These are phyloP conservation scores for Reticulitermes speratus DNA, from an alignment of 1,140 invertebrate genomes.

Conservation along the genomic window DNA sequence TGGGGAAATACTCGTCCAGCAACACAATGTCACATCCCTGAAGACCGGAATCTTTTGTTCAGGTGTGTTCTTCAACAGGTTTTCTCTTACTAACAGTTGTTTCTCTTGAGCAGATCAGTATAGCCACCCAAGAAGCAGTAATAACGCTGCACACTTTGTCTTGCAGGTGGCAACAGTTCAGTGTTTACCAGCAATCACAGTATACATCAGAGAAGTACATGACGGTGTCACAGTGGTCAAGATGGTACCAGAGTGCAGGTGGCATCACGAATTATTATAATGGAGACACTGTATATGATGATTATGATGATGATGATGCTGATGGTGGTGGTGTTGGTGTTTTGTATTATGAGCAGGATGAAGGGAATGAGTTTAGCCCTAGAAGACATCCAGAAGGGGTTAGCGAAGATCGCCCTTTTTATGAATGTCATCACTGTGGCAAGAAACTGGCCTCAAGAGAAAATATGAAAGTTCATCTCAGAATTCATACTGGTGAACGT, in stretches of 20 bases:
- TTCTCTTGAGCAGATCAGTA: neutral
- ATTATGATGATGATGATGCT: too few species aligned
- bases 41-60: neutral
- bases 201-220: neutral
- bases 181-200: neutral
- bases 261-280: neutral
- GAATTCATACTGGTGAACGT: constrained; percentile 51
- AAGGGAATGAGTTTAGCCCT: neutral
- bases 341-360: neutral
- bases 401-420: constrained; percentile 34
- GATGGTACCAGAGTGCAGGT: constrained; percentile 8
- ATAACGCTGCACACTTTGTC: constrained; percentile 26
- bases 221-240: neutral
- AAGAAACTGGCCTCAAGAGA: constrained; percentile 51
- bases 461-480: constrained; percentile 58
- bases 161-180: constrained; percentile 28
- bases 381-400: neutral
- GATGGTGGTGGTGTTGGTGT: neutral
- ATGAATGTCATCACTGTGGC: constrained; percentile 51
- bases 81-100: neutral
- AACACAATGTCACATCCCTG: too few species aligned
- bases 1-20: too few species aligned
- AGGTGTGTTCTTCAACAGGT: neutral
- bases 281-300: neutral
- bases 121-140: neutral